phyloP scores from a whole-genome alignment of 2,888 invertebrate genomes.

The Hydropsyche betteni region DNA sequence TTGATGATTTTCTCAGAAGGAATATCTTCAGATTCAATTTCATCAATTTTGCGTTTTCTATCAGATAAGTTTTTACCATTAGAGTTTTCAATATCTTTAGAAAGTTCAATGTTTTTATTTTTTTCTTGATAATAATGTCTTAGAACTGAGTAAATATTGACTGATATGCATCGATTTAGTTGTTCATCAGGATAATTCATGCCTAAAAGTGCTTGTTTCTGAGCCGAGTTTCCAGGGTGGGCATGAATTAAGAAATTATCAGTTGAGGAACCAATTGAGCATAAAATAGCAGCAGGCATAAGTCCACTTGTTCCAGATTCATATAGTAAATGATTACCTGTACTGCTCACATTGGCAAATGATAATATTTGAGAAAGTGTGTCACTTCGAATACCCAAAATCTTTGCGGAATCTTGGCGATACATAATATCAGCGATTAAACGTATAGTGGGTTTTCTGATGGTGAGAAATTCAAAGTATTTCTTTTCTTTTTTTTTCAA shows the following conservation, averaged over 20 bases:
- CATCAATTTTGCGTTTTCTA: conserved; percentile 11
- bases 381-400: conserved; percentile 83
- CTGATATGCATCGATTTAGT: conserved; percentile 73
- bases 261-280: conserved; percentile 75
- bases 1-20: conserved; percentile 9
- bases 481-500: conserved; percentile 94
- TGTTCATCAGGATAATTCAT: conserved; percentile 82
- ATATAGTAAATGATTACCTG: conserved; percentile 82
- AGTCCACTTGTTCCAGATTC: conserved; percentile 91
- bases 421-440: conserved; percentile 87
- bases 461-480: conserved; percentile 84
- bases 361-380: conserved; percentile 89
- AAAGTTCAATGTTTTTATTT: conserved; percentile 40
- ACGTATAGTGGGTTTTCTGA: conserved; percentile 82
- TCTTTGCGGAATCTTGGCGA: conserved; percentile 78
- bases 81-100: conserved; percentile 40
- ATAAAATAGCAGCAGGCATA: conserved; percentile 82
- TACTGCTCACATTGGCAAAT: conserved; percentile 80
- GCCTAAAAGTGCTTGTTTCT: conserved; percentile 79
- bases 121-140: conserved; percentile 70
- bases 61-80: conserved; percentile 1
- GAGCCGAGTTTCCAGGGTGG: conserved; percentile 83
- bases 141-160: conserved; percentile 80
- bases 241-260: conserved; percentile 75
- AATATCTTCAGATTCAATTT: neutral